These are phyloP conservation scores for Carcina quercana DNA, from an alignment of 2,888 invertebrate genomes.

Conservation along the genomic window DNA sequence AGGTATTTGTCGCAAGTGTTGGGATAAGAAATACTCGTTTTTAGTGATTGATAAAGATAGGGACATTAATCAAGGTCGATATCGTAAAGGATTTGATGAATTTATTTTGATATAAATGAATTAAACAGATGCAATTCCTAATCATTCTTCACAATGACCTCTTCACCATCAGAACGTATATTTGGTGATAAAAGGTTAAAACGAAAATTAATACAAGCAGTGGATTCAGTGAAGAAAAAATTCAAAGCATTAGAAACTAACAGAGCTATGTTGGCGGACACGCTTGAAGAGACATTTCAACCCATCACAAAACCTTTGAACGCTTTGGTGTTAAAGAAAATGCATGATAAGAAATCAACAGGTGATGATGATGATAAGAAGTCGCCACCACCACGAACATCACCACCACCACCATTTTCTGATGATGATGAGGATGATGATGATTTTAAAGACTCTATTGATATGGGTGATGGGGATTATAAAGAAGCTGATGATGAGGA, in stretches of 20 bases:
- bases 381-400: too few relatives aligned
- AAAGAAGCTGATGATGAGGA: not conserved
- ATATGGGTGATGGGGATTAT: not conserved
- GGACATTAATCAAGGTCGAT: slow-evolving; percentile 5
- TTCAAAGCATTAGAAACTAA: not conserved
- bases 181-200: not conserved
- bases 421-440: not conserved
- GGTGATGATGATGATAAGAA: too few relatives aligned
- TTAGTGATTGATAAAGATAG: slow-evolving; percentile 20
- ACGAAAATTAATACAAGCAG: slow-evolving; percentile 5
- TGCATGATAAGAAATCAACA: too few relatives aligned
- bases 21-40: slow-evolving; percentile 11
- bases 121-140: not conserved
- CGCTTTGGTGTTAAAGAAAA: not conserved
- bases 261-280: not conserved
- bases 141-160: not conserved
- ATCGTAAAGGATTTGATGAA: slow-evolving; percentile 3
- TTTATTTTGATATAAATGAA: slow-evolving; percentile 2
- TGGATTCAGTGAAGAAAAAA: slow-evolving; percentile 3
- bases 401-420: not conserved
- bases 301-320: slow-evolving; percentile 6
- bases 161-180: not conserved
- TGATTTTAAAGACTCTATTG: not conserved
- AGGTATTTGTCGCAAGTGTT: slow-evolving; percentile 13
- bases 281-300: slow-evolving; percentile 1